A percentile compares a stretch with the other conserved stretches of the same genome.
Evolutionary conservation across 2,888 invertebrate species (phyloP).

Genomic region (Perizoma flavofasciatum): DNA sequence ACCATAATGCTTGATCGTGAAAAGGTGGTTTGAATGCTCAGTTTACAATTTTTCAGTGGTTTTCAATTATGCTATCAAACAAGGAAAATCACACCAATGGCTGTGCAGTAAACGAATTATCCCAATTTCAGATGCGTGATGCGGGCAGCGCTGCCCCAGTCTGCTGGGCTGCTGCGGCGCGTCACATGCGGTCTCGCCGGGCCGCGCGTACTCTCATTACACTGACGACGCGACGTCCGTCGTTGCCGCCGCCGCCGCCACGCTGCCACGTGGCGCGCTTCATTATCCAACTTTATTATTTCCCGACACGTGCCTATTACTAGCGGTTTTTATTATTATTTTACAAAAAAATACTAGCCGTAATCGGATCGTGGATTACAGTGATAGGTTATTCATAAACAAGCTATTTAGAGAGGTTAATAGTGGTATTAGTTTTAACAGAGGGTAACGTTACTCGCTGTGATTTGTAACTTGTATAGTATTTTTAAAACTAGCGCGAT

Average conservation of each 20-base stretch:
- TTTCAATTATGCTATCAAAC: too few relatives aligned
- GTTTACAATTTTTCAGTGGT: too few relatives aligned
- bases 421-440: slow-evolving; percentile 50
- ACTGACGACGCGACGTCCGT: slow-evolving; percentile 25
- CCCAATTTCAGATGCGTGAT: neutral
- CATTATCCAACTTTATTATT: slow-evolving; percentile 79
- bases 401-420: slow-evolving; percentile 71
- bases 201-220: slow-evolving; percentile 32
- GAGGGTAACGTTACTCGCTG: slow-evolving; percentile 10
- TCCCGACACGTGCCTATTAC: slow-evolving; percentile 75
- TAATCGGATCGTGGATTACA: slow-evolving; percentile 74
- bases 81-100: too few relatives aligned
- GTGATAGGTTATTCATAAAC: slow-evolving; percentile 76
- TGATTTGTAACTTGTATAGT: neutral
- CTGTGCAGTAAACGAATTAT: neutral
- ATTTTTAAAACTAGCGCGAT: neutral
- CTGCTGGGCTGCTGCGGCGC: neutral
- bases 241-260: slow-evolving; percentile 47
- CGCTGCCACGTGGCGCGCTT: slow-evolving; percentile 65
- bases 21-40: too few relatives aligned
- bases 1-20: too few relatives aligned
- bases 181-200: slow-evolving; percentile 26
- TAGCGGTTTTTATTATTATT: slow-evolving; percentile 60
- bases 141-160: neutral
- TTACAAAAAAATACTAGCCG: slow-evolving; percentile 50